Evolutionary conservation across 2,113 vertebrate species (phyloP), one percentile per base, ranked within the genome.

Genomic region (Bubo scandiacus): DNA sequence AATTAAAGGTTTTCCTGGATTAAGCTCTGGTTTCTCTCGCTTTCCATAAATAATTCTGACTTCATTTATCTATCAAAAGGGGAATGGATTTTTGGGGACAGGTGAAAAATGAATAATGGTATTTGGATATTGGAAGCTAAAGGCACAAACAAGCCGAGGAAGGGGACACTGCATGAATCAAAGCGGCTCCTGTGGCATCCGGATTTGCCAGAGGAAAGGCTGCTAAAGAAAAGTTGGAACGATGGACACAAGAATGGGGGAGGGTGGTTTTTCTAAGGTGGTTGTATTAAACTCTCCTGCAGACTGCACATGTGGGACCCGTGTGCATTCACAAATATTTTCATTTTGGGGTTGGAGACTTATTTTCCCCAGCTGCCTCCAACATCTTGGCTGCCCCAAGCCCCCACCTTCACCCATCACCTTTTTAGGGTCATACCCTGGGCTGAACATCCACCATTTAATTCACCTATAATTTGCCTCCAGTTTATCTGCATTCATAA

Each of bases 1-100:
- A 91, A 81, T 92, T 84, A 87, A 89, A 80, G 65, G 30, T 87
- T 92, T 72, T 65, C 30, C 84, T 86, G 89, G 61, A 94, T 95
- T 94, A 88, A 79, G n/a, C 61, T 85, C 45, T 58, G 32, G 38
- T 65, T 32, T 85, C 65, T 40, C 36, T 77, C 0, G 0, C 61
- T 77, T 81, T 59, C 66, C 78, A 79, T 92, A 89, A 94, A 75
- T 80, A 91, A 91, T 95, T 87, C 54, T 80, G 58, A 15, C 43
- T 92, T 87, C 34, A 63, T 74, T 87, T 87, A 65, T 87, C 65
- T 90, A 26, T 80, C 49, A 79, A 67, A 81, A 58, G 19, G 30
- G 54, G 66, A 15, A 25, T 6, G 14, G 51, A 49, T 49, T 92
- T 91, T 68, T 18, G 54, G 42, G 52, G 65, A 65, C 22, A 54